Base-by-base conservation (phyloP, 2,888 invertebrate species). In the Orthonevra nobilis region DNA sequence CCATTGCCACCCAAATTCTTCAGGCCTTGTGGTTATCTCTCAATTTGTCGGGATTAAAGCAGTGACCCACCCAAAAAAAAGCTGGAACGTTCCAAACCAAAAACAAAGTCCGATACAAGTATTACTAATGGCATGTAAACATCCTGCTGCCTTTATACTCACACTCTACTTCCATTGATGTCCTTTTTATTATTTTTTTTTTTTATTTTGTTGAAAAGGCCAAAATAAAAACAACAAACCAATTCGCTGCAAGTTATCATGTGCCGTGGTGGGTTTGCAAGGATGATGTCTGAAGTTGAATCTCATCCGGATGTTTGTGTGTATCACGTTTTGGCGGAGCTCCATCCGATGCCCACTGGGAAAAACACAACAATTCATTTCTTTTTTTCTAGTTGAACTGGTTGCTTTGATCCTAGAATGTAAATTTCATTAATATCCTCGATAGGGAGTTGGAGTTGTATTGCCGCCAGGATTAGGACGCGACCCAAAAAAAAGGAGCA, bases 21-120 rank as follows among this genome's bases (percentile, higher is more conserved):
- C 52, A 34, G 28, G 23, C 5, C 23, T 23, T 26, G 42, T 52
- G 52, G 52, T 64, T 64, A 54, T 54, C 42, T 64, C 52, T 54
- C 64, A 54, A 54, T 64, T 64, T 54, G 42, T 54, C 34, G 17
- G 12, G 23, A 42, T 44, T 44, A 42, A 34, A 64, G 7, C n/a
- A 26, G 23, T 5, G 3, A 23, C n/a, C n/a, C n/a, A n/a, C n/a
- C n/a, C n/a, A n/a, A n/a, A n/a, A n/a, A n/a, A n/a, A n/a, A n/a
- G n/a, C n/a, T n/a, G n/a, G n/a, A n/a, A n/a, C n/a, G n/a, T n/a
- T n/a, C n/a, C n/a, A n/a, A n/a, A n/a, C n/a, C n/a, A 40, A 58
- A 46, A 36, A 36, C 12, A 26, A 38, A 23, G n/a, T 26, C 10
- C 14, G n/a, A 38, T 6, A 34, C 17, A 9, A 6, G 0, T 2